Percentiles rank a stretch among this genome's conserved stretches.
Conservation (phyloP, 2,113 vertebrate species). For the Triplophysa rosa region DNA sequence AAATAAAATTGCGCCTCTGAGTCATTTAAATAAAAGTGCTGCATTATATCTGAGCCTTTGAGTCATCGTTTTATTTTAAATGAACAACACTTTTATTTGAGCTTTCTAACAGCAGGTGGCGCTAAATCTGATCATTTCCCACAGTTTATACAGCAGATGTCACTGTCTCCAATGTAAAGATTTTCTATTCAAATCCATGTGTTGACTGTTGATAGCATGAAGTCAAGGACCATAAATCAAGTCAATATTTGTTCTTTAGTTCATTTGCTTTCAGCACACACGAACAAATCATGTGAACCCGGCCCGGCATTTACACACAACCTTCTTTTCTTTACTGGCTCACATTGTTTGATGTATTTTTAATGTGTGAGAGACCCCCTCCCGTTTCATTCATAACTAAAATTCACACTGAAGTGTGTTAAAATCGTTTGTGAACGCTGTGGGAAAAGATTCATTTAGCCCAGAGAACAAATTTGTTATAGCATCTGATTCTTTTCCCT, state of each 20-base stretch:
- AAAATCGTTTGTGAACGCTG: neutral
- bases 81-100: neutral
- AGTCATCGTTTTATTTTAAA: neutral
- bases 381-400: neutral
- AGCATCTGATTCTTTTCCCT: neutral
- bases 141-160: neutral
- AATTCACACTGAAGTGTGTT: neutral
- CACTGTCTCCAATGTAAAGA: neutral
- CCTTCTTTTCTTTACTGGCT: neutral
- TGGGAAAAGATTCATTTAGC: no score
- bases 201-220: neutral
- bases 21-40: constrained; percentile 73
- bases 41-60: constrained; percentile 45
- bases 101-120: constrained; percentile 42
- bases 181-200: neutral
- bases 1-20: constrained; percentile 71
- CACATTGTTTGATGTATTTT: neutral
- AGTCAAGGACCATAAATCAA: neutral
- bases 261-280: neutral
- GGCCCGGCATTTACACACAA: neutral
- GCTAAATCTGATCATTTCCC: neutral
- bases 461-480: no score
- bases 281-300: neutral
- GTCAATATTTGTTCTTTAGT: constrained; percentile 24
- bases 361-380: no score